These are phyloP conservation scores for Nephotettix cincticeps DNA, from an alignment of 1,140 invertebrate genomes.

Conservation along the genomic window DNA sequence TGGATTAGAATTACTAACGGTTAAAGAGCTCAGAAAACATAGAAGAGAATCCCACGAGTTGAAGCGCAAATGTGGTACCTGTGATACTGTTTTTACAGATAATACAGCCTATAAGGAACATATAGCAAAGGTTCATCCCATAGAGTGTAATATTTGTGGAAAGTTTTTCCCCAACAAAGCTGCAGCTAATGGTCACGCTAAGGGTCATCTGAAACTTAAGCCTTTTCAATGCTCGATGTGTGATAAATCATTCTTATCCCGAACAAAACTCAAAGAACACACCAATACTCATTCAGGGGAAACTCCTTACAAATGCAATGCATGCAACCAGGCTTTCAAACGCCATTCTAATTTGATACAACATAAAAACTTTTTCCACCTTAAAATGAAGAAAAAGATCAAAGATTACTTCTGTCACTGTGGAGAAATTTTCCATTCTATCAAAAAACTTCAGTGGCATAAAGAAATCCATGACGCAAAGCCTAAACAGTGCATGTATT, in stretches of 20 bases:
- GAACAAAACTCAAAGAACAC: slow-evolving; percentile 75
- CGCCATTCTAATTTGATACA: slow-evolving; percentile 83
- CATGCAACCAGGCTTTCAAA: slow-evolving; percentile 80
- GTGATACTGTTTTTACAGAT: slow-evolving; percentile 38
- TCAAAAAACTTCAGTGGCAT: slow-evolving; percentile 81
- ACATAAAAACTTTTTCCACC: slow-evolving; percentile 71
- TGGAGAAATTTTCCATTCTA: slow-evolving; percentile 75
- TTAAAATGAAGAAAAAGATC: slow-evolving; percentile 62
- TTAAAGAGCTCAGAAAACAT: slow-evolving; percentile 32
- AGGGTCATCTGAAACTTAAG: slow-evolving; percentile 74
- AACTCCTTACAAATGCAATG: slow-evolving; percentile 74
- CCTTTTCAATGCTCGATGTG: slow-evolving; percentile 76
- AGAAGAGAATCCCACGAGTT: slow-evolving; percentile 28
- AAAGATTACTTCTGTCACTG: slow-evolving; percentile 81
- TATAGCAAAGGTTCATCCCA: slow-evolving; percentile 64
- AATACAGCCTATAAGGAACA: slow-evolving; percentile 39
- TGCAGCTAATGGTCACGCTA: slow-evolving; percentile 72
- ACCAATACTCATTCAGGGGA: slow-evolving; percentile 78
- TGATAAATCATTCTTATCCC: slow-evolving; percentile 76
- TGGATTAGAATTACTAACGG: slow-evolving; percentile 23
- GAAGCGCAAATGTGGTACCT: slow-evolving; percentile 38
- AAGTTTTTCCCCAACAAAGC: slow-evolving; percentile 54
- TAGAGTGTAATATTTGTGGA: slow-evolving; percentile 75
- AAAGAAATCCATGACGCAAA: slow-evolving; percentile 78
- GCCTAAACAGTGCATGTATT: slow-evolving; percentile 79